Evolutionary conservation across 2,888 invertebrate genomes (phyloP).

Genomic region (Dione vanillae): DNA sequence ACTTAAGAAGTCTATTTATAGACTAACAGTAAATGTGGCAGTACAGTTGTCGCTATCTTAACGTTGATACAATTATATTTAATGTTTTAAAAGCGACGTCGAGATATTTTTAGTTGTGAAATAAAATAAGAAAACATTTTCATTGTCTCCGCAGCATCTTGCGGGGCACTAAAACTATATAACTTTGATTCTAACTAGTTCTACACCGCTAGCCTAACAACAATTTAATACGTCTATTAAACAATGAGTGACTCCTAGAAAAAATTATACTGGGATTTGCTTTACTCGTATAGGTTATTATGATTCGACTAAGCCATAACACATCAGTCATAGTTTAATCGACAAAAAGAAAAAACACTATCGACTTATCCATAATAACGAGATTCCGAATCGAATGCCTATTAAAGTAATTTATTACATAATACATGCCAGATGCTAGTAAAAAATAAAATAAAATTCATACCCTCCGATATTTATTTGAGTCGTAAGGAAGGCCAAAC

Average conservation of each 20-base stretch:
- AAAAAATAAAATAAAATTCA: constrained; percentile 48
- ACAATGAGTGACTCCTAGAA: too few species aligned
- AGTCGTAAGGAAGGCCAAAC: constrained; percentile 89
- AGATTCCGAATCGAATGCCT: background rate
- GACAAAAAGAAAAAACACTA: background rate
- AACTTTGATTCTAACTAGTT: background rate
- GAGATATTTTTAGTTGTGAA: constrained; percentile 5
- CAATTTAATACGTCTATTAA: too few species aligned
- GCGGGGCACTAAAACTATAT: background rate
- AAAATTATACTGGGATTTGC: too few species aligned
- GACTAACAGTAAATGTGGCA: constrained; percentile 9
- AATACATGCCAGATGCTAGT: constrained; percentile 10
- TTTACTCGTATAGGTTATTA: background rate
- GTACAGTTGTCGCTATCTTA: constrained; percentile 21
- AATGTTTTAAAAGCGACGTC: constrained; percentile 23
- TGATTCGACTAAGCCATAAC: background rate
- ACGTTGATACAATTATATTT: constrained; percentile 15
- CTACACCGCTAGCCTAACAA: too few species aligned
- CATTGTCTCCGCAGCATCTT: background rate
- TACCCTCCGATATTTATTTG: constrained; percentile 82
- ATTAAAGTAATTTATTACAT: background rate
- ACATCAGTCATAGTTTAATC: background rate
- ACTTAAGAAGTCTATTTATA: constrained; percentile 25
- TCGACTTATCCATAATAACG: background rate
- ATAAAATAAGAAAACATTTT: constrained; percentile 11